Base-by-base conservation (phyloP, 1,140 invertebrate genomes). In the Drosophila sproati region DNA sequence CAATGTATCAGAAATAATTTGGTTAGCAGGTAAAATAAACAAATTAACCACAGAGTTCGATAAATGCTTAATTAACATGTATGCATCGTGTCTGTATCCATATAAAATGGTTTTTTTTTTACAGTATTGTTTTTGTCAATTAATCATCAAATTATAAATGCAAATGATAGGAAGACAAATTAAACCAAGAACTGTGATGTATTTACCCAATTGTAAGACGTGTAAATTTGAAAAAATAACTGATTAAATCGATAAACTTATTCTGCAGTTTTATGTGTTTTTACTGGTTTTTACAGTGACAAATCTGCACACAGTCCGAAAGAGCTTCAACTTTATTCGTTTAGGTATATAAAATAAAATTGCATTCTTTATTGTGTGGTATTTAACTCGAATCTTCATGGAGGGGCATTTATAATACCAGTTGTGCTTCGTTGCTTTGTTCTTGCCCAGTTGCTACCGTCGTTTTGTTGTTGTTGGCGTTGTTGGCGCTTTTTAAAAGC, bases 1-100 rank as follows among this genome's bases (percentile, higher is more conserved):
- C 83, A 87, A 87, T 88, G 77, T 82, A 87, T 73, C 67, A 71
- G 62, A 87, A 82, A 88, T 87, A 87, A 87, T 80, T 87, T 87
- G 79, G 83, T 82, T 88, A 87, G 82, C 83, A 88, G 83, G 83
- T 82, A 87, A 87, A 88, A 83, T 80, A 87, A 88, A 87, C 83
- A 87, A 88, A 87, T 87, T 82, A 82, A 82, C 71, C 73, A 56
- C 67, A 73, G 75, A 82, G 78, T 69, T 82, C 81, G 78, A 87
- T 87, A 77, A 87, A 77, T 87, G 78, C 48, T 82, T 60, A 29
- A 70, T 56, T 41, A 31, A 72, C 20, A 29, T 12, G 7, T 6
- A 20, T 34, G 34, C 29, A 35, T 20, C 1, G 20, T 37, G 28
- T 1, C 55, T 48, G 48, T 35, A 35, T 76, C 20, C 35, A 56